phyloP scores from a whole-genome alignment of 2,113 vertebrate species.

The Apteryx owenii region DNA sequence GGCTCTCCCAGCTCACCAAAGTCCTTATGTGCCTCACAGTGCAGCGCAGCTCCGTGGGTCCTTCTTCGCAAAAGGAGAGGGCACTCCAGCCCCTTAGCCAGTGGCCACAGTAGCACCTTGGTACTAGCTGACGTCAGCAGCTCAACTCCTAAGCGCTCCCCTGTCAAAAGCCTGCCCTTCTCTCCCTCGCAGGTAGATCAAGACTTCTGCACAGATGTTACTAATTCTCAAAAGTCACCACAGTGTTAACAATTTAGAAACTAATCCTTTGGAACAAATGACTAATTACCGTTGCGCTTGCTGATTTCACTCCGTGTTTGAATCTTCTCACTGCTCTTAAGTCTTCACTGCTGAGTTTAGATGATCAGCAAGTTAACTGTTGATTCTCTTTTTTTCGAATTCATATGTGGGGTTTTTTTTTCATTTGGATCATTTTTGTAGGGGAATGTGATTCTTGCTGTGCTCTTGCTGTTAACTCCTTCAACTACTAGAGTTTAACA shows the following conservation, averaged over 20 bases:
- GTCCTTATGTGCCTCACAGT: slow-evolving; percentile 75
- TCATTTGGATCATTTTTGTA: slow-evolving; percentile 19
- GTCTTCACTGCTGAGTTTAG: slow-evolving; percentile 27
- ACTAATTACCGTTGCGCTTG: slow-evolving; percentile 77
- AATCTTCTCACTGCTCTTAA: slow-evolving; percentile 60
- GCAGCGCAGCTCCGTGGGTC: slow-evolving; percentile 75
- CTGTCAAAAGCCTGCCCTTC: slow-evolving; percentile 90
- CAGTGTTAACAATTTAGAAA: slow-evolving; percentile 83
- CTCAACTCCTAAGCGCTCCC: slow-evolving; percentile 84
- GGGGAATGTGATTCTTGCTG: slow-evolving; percentile 37
- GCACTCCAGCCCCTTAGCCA: slow-evolving; percentile 74
- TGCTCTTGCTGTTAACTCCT: slow-evolving; percentile 58
- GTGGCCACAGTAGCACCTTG: slow-evolving; percentile 76
- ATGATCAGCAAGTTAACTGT: slow-evolving; percentile 55
- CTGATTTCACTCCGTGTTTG: slow-evolving; percentile 73
- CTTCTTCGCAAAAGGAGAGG: slow-evolving; percentile 80
- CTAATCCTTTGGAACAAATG: slow-evolving; percentile 86
- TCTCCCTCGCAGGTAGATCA: slow-evolving; percentile 93
- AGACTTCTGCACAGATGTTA: slow-evolving; percentile 80
- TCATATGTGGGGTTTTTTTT: neutral
- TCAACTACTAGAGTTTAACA: slow-evolving; percentile 36
- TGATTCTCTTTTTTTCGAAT: slow-evolving; percentile 60
- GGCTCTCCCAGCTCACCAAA: slow-evolving; percentile 70
- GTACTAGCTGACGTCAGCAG: slow-evolving; percentile 81
- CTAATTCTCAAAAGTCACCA: slow-evolving; percentile 81